Conservation (phyloP, 2,888 invertebrate genomes). For the Epinotia demarniana region DNA sequence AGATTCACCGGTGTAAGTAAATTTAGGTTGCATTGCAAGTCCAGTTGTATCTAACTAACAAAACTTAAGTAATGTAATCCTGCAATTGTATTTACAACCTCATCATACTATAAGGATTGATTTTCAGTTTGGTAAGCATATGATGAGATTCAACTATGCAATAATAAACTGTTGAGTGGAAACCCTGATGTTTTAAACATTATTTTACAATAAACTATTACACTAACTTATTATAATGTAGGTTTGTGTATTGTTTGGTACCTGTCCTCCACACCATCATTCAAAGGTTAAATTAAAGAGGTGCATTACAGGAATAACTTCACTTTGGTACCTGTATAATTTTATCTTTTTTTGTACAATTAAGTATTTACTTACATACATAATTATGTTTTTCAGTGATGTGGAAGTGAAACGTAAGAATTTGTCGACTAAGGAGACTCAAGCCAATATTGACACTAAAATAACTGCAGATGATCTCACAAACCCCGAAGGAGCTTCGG, state of each 20-base stretch:
- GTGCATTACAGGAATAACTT: too few relatives aligned
- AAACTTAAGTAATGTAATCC: background rate
- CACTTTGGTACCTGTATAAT: too few relatives aligned
- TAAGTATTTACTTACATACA: background rate
- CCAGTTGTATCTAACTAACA: background rate
- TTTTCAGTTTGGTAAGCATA: background rate
- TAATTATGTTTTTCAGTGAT: constrained; percentile 60
- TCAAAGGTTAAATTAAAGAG: too few relatives aligned
- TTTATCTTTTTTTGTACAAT: too few relatives aligned
- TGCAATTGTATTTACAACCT: too few relatives aligned
- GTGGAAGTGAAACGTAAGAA: constrained; percentile 80
- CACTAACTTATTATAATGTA: too few relatives aligned
- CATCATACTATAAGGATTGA: background rate
- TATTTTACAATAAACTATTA: too few relatives aligned
- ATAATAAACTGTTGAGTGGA: too few relatives aligned
- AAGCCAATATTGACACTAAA: constrained; percentile 83
- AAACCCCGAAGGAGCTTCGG: constrained; percentile 87
- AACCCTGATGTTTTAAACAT: too few relatives aligned
- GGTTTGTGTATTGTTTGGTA: too few relatives aligned
- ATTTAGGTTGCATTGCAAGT: background rate
- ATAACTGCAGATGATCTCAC: constrained; percentile 89
- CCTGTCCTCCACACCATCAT: too few relatives aligned
- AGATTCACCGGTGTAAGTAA: constrained; percentile 79
- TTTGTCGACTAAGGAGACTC: constrained; percentile 84
- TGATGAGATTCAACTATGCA: background rate